These are phyloP conservation scores for Acanthurus tractus DNA, from an alignment of 2,797 vertebrate genomes.

Conservation along the genomic window DNA sequence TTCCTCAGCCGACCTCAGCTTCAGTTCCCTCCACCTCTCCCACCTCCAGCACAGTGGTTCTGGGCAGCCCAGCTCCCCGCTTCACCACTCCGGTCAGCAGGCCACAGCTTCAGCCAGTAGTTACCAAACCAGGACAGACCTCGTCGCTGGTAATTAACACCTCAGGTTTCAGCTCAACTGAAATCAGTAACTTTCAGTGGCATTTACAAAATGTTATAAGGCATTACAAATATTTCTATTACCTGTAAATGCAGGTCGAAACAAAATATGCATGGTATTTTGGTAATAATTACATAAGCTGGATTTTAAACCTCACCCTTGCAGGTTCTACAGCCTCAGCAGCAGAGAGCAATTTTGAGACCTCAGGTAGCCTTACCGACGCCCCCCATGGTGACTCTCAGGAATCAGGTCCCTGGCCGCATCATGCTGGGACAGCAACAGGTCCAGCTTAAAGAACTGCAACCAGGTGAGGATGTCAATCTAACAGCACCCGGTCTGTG, in stretches of 20 bases:
- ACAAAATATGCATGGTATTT: background rate
- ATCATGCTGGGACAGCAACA: slow-evolving; percentile 91
- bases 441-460: slow-evolving; percentile 92
- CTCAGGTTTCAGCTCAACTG: background rate
- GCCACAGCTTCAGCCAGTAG: slow-evolving; percentile 90
- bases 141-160: slow-evolving; percentile 87
- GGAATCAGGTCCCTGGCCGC: slow-evolving; percentile 90
- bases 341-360: slow-evolving; percentile 90
- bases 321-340: slow-evolving; percentile 92
- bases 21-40: slow-evolving; percentile 61
- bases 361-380: slow-evolving; percentile 92
- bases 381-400: slow-evolving; percentile 92
- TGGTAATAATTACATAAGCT: background rate
- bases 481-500: background rate
- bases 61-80: slow-evolving; percentile 83
- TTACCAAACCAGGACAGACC: slow-evolving; percentile 90
- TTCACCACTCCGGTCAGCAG: slow-evolving; percentile 86
- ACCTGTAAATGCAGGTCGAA: background rate
- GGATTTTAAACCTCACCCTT: background rate
- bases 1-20: slow-evolving; percentile 78
- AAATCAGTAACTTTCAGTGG: background rate
- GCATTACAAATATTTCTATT: background rate
- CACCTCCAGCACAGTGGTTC: slow-evolving; percentile 84
- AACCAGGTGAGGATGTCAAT: slow-evolving; percentile 86
- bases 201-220: slow-evolving; percentile 2